Evolutionary conservation across 1,140 invertebrate species (phyloP).

Genomic region (Drosophila tristis): DNA sequence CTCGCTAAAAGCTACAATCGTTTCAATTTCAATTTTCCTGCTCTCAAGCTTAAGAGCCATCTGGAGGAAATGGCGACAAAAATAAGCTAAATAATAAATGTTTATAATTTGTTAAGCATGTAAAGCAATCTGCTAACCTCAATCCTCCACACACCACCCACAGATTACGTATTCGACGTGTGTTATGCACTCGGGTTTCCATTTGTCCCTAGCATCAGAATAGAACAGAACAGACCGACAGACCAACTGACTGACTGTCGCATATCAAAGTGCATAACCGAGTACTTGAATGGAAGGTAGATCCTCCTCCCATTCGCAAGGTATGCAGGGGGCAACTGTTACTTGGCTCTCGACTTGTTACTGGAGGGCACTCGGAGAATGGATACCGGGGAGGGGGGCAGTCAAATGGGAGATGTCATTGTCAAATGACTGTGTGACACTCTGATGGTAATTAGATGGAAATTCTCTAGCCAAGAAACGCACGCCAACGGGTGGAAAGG

Average conservation of each 20-base stretch:
- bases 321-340: conserved; percentile 14
- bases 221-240: conserved; percentile 6
- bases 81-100: conserved; percentile 51
- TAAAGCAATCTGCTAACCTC: conserved; percentile 21
- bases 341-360: conserved; percentile 28
- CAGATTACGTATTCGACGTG: conserved; percentile 53
- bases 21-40: not conserved
- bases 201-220: conserved; percentile 26
- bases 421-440: conserved; percentile 50
- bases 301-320: not conserved
- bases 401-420: conserved; percentile 43
- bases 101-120: conserved; percentile 50
- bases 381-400: not conserved
- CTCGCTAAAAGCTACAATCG: not conserved
- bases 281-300: conserved; percentile 21
- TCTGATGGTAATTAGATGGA: conserved; percentile 55
- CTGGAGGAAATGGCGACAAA: not conserved
- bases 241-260: conserved; percentile 51
- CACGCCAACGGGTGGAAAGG: not conserved
- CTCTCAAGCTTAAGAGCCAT: not conserved
- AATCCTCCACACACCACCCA: conserved; percentile 2
- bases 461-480: conserved; percentile 38
- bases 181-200: conserved; percentile 39
- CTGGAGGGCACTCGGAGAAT: conserved; percentile 11
- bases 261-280: conserved; percentile 55